Base-by-base conservation (phyloP, 2,797 vertebrate genomes). In the Nothura maculosa region DNA sequence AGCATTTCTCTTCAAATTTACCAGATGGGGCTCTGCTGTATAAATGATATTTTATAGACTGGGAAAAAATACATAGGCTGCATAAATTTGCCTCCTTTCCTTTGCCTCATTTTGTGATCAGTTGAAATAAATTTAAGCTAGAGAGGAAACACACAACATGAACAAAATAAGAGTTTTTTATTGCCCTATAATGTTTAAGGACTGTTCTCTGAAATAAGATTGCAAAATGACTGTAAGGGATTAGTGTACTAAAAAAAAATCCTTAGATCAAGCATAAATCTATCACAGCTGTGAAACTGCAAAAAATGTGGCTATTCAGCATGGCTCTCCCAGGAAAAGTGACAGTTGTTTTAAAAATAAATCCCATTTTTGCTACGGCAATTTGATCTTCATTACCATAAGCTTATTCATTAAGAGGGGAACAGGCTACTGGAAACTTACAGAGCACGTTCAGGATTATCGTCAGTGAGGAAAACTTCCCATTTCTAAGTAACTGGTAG, bases 291-390 rank as follows among this genome's bases (percentile, higher is more conserved):
- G 82, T 63, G 84, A 90, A 83, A 42, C n/a, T 36, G 57, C 91
- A 73, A 91, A 93, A 92, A 93, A 80, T 6, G n/a, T 61, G 40
- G 60, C 52, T 40, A 90, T 83, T 88, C 87, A 92, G 60, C 67
- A 61, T 28, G 61, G 70, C 57, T 62, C 14, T 89, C 74, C 47
- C 77, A 81, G 57, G 89, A 92, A 89, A 94, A 91, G 22, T 82
- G 36, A 38, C 1, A 22, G 32, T 68, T 34, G 22, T 48, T 89
- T 93, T 17, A 67, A 70, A 94, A 84, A 74, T 21, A 45, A 91
- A 43, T 55, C 0, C 0, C 17, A 8, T 13, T 87, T 82, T 85
- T 48, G 38, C 73, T 85, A 57, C 83, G 30, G 66, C 38, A 55
- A 85, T 36, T 4, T 57, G 57, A 24, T 67, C 32, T 16, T 45